Conservation (phyloP, 2,888 invertebrate genomes). For the Notocelia uddmanniana region DNA sequence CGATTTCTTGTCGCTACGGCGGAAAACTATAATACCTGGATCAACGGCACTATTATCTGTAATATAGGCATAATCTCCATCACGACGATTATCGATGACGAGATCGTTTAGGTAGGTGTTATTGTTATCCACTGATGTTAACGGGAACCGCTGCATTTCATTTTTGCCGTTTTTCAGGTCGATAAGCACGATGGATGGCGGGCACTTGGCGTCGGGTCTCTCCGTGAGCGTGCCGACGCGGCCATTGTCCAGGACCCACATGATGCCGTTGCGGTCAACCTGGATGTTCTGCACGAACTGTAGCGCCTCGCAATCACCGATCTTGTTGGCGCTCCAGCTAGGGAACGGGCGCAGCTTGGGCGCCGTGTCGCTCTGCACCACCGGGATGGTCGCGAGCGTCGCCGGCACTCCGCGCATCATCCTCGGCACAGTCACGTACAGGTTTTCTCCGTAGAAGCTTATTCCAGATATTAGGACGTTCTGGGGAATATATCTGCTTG, state of each 20-base stretch:
- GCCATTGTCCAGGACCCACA: constrained; percentile 90
- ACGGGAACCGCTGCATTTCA: constrained; percentile 85
- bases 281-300: constrained; percentile 92
- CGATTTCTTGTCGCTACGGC: constrained; percentile 86
- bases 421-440: constrained; percentile 89
- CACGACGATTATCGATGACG: constrained; percentile 89
- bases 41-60: constrained; percentile 89
- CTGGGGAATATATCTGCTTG: constrained; percentile 87
- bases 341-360: constrained; percentile 89
- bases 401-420: constrained; percentile 90
- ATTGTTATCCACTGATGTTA: constrained; percentile 86
- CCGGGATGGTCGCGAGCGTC: constrained; percentile 87
- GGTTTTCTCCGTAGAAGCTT: constrained; percentile 88
- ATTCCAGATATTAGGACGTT: constrained; percentile 90
- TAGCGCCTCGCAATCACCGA: constrained; percentile 89
- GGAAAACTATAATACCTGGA: constrained; percentile 91
- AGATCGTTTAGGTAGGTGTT: constrained; percentile 89
- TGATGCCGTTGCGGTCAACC: constrained; percentile 88
- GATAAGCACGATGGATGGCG: constrained; percentile 89
- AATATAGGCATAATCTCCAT: constrained; percentile 90
- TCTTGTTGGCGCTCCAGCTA: constrained; percentile 88
- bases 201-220: constrained; percentile 85
- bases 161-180: constrained; percentile 87
- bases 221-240: constrained; percentile 87
- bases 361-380: constrained; percentile 79